A percentile compares a stretch with the other conserved stretches of the same genome.
Evolutionary conservation across 1,140 invertebrate genomes (phyloP).

Genomic region (Geopemphigus sp.): DNA sequence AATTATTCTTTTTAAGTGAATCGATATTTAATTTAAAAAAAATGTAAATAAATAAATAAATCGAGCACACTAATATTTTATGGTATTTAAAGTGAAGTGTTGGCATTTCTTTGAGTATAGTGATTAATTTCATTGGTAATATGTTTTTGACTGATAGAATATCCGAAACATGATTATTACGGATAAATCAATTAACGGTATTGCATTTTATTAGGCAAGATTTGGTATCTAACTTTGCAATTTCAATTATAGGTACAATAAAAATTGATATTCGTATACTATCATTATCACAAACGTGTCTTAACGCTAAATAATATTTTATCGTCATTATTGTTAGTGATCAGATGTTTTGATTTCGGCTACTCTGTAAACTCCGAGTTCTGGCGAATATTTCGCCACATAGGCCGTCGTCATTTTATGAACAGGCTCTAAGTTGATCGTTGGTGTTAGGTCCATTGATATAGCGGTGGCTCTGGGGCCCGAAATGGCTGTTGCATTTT

Average conservation of each 20-base stretch:
- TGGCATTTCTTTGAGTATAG: too few relatives aligned
- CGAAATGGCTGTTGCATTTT: conserved; percentile 20
- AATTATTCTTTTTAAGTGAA: too few relatives aligned
- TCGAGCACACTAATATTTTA: too few relatives aligned
- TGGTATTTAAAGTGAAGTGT: too few relatives aligned
- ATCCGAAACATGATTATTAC: too few relatives aligned
- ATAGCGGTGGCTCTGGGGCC: conserved; percentile 20
- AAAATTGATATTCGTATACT: too few relatives aligned
- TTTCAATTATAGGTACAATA: neutral
- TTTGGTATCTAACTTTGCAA: neutral
- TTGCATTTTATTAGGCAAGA: neutral
- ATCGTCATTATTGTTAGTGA: neutral
- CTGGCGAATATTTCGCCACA: conserved; percentile 30
- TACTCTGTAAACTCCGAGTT: conserved; percentile 28
- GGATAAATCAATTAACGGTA: too few relatives aligned
- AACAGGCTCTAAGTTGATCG: conserved; percentile 1
- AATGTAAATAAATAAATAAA: too few relatives aligned
- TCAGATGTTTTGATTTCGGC: conserved; percentile 8
- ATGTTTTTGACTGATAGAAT: too few relatives aligned
- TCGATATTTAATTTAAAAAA: too few relatives aligned
- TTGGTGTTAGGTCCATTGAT: conserved; percentile 4
- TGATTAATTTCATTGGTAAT: too few relatives aligned
- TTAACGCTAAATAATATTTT: neutral
- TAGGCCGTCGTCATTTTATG: conserved; percentile 22
- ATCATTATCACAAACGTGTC: conserved; percentile 15